A percentile compares a stretch with the other conserved stretches of the same genome.
These are phyloP conservation scores for Pitta sordida DNA, from an alignment of 2,113 vertebrate species.

Conservation along the genomic window DNA sequence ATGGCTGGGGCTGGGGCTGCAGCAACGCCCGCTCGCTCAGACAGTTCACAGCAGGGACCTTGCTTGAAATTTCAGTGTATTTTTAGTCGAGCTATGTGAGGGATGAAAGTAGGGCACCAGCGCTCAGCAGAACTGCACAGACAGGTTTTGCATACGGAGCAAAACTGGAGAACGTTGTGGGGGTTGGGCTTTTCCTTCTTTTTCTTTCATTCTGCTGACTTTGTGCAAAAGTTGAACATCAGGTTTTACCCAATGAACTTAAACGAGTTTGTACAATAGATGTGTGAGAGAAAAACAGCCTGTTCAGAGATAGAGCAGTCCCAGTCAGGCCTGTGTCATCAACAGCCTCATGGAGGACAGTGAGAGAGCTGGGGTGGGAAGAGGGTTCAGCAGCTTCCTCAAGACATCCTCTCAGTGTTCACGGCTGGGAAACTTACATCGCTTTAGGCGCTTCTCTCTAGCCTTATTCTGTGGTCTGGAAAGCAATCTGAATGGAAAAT, in stretches of 20 bases:
- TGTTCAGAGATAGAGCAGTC: neutral
- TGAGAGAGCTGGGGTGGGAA: neutral
- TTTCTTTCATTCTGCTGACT: conserved; percentile 44
- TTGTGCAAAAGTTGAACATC: conserved; percentile 4
- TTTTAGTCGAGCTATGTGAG: conserved; percentile 44
- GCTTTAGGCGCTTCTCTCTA: neutral
- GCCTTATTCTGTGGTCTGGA: conserved; percentile 1
- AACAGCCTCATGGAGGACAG: fast-evolving
- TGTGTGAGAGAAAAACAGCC: neutral
- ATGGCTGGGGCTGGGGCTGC: neutral
- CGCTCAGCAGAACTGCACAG: neutral
- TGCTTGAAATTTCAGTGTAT: neutral
- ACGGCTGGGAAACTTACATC: neutral
- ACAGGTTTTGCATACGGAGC: conserved; percentile 46
- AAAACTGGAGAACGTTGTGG: neutral
- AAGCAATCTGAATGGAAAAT: conserved; percentile 41
- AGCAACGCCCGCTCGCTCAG: neutral
- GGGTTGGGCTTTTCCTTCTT: neutral
- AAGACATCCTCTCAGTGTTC: neutral
- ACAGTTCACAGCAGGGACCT: conserved; percentile 8
- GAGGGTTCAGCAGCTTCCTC: neutral
- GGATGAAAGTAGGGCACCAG: conserved; percentile 50
- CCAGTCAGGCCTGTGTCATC: neutral
- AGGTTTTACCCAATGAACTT: neutral
- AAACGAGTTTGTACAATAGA: neutral